These are phyloP conservation scores for Drosophila ohnishii DNA, from an alignment of 1,140 invertebrate genomes.

Conservation along the genomic window DNA sequence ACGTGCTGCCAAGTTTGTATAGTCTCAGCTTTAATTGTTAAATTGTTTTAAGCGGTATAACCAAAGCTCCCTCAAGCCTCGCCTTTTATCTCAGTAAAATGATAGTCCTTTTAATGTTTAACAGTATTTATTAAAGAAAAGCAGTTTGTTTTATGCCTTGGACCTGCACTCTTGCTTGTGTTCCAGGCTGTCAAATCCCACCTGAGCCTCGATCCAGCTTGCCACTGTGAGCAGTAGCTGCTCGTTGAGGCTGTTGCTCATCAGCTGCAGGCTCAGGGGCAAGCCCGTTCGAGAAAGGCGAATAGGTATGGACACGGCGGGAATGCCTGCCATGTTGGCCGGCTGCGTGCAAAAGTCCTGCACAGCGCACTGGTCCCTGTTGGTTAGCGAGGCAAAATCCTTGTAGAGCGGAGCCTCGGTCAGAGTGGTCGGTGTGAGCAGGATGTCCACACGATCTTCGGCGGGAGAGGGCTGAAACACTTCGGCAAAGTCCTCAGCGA, in stretches of 20 bases:
- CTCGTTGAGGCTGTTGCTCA: slow-evolving; percentile 92
- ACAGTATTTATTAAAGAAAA: slow-evolving; percentile 17
- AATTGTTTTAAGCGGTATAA: neutral
- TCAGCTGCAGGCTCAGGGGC: slow-evolving; percentile 96
- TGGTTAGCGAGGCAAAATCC: slow-evolving; percentile 91
- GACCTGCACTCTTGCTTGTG: slow-evolving; percentile 42
- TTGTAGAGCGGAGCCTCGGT: slow-evolving; percentile 91
- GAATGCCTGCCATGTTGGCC: slow-evolving; percentile 97
- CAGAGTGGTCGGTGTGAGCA: slow-evolving; percentile 96
- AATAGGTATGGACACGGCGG: slow-evolving; percentile 95
- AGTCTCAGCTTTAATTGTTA: slow-evolving; percentile 3
- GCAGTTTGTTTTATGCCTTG: slow-evolving; percentile 8
- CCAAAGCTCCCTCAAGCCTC: neutral
- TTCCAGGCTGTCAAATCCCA: slow-evolving; percentile 85
- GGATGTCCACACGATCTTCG: slow-evolving; percentile 87
- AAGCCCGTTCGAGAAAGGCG: slow-evolving; percentile 89
- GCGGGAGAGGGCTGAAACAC: slow-evolving; percentile 84
- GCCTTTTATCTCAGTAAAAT: neutral
- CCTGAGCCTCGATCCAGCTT: slow-evolving; percentile 91
- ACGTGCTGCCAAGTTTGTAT: slow-evolving; percentile 67
- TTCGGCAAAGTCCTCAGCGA: slow-evolving; percentile 93
- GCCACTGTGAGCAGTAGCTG: slow-evolving; percentile 90
- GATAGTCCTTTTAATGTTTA: neutral
- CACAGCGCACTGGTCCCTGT: slow-evolving; percentile 92
- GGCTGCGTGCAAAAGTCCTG: slow-evolving; percentile 98